phyloP scores from a whole-genome alignment of 2,888 invertebrate genomes.

The Drosophila diplacantha region DNA sequence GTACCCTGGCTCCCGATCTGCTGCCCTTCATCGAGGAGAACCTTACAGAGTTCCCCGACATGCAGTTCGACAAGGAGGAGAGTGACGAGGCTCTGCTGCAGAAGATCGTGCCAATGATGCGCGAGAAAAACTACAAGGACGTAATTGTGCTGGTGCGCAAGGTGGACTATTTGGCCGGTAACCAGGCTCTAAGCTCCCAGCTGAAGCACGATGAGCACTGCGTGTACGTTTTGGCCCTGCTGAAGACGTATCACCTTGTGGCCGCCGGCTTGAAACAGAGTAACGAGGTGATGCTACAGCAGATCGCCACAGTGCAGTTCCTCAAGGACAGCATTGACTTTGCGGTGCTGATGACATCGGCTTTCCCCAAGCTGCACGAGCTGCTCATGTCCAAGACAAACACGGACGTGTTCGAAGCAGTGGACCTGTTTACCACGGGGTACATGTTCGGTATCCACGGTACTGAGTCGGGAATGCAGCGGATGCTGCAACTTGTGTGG shows the following conservation, averaged over 20 bases:
- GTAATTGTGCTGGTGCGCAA: conserved; percentile 73
- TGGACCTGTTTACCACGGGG: conserved; percentile 91
- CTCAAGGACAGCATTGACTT: conserved; percentile 83
- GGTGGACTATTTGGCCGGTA: conserved; percentile 74
- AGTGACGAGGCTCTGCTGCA: conserved; percentile 72
- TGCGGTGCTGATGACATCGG: conserved; percentile 72
- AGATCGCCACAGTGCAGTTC: conserved; percentile 84
- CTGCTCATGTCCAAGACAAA: conserved; percentile 85
- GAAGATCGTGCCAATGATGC: conserved; percentile 67
- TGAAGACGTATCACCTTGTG: conserved; percentile 75
- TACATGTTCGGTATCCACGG: conserved; percentile 87
- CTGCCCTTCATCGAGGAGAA: conserved; percentile 71
- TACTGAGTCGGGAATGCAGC: conserved; percentile 84
- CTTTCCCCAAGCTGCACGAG: conserved; percentile 83
- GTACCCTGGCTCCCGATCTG: conserved; percentile 66
- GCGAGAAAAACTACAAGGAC: conserved; percentile 74
- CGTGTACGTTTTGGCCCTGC: conserved; percentile 71
- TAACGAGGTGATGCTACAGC: conserved; percentile 80
- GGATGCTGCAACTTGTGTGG: conserved; percentile 88
- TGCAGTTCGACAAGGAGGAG: conserved; percentile 66
- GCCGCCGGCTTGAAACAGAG: conserved; percentile 73
- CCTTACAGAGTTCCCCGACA: conserved; percentile 56
- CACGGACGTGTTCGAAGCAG: conserved; percentile 91
- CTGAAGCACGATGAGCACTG: conserved; percentile 73
- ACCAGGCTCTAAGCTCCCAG: conserved; percentile 62